phyloP scores from a whole-genome alignment of 1,140 invertebrate species.

The Zeugodacus cucurbitae region DNA sequence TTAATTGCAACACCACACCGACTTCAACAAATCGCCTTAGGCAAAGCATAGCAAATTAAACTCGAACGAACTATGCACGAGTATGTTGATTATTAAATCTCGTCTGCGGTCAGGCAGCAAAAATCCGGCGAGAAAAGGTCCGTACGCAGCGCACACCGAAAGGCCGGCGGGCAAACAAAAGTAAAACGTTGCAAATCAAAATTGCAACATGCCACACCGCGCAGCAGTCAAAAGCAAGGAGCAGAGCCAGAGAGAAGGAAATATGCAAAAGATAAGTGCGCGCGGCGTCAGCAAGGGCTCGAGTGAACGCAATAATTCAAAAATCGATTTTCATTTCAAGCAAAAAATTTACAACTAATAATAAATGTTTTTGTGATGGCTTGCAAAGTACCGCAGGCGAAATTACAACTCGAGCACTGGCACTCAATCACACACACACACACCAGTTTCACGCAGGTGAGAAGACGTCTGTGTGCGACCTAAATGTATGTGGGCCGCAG shows the following conservation, averaged over 20 bases:
- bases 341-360: conserved; percentile 1
- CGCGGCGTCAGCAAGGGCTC: neutral
- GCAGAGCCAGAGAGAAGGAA: neutral
- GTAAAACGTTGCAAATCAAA: conserved; percentile 12
- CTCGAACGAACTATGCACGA: neutral
- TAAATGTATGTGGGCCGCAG: conserved; percentile 1
- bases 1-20: neutral
- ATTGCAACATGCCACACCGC: neutral
- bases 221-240: neutral
- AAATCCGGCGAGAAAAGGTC: neutral
- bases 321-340: conserved; percentile 30
- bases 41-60: neutral
- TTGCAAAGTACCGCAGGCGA: neutral
- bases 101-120: neutral
- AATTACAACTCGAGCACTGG: neutral
- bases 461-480: neutral
- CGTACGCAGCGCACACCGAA: neutral
- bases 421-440: neutral
- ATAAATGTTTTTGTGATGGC: conserved; percentile 16
- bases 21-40: neutral
- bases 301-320: neutral
- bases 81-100: neutral
- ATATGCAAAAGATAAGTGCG: neutral
- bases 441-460: neutral
- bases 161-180: neutral